Base-by-base conservation (phyloP, 30 jellyfish, hydroid and myxozoan genomes). In the Morbakka virulenta region DNA sequence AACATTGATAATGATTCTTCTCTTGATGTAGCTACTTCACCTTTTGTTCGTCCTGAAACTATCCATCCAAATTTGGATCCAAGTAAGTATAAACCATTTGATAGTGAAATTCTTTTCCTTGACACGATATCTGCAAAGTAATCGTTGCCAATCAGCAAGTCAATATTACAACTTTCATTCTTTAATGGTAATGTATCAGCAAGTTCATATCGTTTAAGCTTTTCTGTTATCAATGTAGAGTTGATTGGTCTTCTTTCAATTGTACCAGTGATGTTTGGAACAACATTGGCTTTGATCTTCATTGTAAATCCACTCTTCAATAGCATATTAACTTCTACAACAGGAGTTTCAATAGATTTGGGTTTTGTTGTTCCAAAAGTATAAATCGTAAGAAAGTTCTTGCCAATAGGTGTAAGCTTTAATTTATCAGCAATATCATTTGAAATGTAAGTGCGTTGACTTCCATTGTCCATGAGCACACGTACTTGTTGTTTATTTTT, bases 311-410 rank as follows among this genome's bases (percentile, higher is more conserved):
- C 84, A 3, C 23, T 28, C 14, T 47, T 72, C 4, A 52, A 47
- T 27, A 47, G 28, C 52, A 72, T 48, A 21, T 20, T 4, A 6
- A 41, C 14, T 22, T 49, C 9, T 4, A 48, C 78, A 13, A 50
- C 12, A 6, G 63, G 63, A 3, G 78, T 24, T 13, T 26, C 26
- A n/a, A 41, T 72, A 27, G 11, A 17, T 21, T 51, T 72, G 21
- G 52, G 79, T 27, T n/a, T n/a, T n/a, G n/a, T n/a, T n/a, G n/a
- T n/a, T n/a, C 84, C 52, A 36, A 72, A 72, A 28, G 82, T 72
- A 25, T 4, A 41, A 28, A 72, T 20, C 17, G 50, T 41, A 17
- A 41, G 22, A 3, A 17, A 41, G 17, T 47, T 29, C 14, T 50
- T 50, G 22, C 52, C 80, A 2, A 26, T 52, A 17, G 79, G 82